Evolutionary conservation across 2,113 vertebrate genomes (phyloP), one percentile per base, ranked within the genome.

Genomic region (Bufo bufo): DNA sequence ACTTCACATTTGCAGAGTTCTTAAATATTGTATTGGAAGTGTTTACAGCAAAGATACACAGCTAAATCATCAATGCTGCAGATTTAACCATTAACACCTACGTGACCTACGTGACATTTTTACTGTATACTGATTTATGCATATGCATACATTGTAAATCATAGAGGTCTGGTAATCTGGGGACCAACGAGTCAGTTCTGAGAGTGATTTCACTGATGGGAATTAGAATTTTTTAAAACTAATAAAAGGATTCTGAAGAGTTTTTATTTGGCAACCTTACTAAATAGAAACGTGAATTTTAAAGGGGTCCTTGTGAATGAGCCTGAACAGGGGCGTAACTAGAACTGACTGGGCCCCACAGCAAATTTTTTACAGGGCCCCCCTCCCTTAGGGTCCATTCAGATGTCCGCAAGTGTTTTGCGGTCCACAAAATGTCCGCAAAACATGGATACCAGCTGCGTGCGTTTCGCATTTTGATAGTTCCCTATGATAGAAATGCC

Each of bases 1-100:
- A 80, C 85, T 79, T 86, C 85, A 50, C 72, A 66, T 63, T 79
- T 86, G 16, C 49, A 49, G 33, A 45, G 84, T 52, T 85, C 71
- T 74, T 59, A 58, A 75, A 85, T 47, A 85, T 85, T 52, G n/a
- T n/a, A 17, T n/a, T 59, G 84, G 33, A 66, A 75, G 71, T 58
- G 54, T 74, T 74, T 84, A 74, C 52, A 84, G 47, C 63, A 1
- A 13, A 52, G 47, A n/a, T 84, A 52, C 58, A n/a, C 84, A 59
- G 71, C 54, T 54, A 58, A 75, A 49, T 50, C 72, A 75, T 75
- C 72, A 50, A 33, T 61, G 33, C 56, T 11, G 56, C 20, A 45
- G 43, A 4, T 47, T 61, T 81, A 43, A 33, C 52, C 78, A 59
- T 13, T 9, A 80, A 43, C n/a, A 33, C 77, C 56, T 19, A 19